phyloP scores from a whole-genome alignment of 1,140 invertebrate species.

The Dolichoris vasculosae region DNA sequence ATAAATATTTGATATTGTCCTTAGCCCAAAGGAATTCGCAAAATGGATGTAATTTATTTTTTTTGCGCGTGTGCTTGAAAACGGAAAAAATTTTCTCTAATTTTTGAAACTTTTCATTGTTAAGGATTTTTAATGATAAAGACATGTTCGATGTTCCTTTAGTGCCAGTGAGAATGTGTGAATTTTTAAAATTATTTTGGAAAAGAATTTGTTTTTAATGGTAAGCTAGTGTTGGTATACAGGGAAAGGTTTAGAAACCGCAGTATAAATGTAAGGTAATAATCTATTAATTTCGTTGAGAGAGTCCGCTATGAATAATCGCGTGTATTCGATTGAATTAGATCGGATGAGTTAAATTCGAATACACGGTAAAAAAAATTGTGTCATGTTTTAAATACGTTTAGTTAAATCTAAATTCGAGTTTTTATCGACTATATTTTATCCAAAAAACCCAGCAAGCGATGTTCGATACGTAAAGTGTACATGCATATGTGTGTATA shows the following conservation, averaged over 20 bases:
- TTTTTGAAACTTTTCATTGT: conserved; percentile 54
- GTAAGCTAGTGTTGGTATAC: conserved; percentile 51
- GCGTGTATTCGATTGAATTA: conserved; percentile 1
- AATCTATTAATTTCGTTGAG: conserved; percentile 26
- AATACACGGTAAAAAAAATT: conserved; percentile 3
- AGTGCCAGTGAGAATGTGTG: conserved; percentile 58
- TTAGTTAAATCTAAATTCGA: neutral
- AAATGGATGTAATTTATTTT: conserved; percentile 49
- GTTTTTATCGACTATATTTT: conserved; percentile 39
- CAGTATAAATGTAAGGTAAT: conserved; percentile 54
- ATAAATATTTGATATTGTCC: conserved; percentile 64
- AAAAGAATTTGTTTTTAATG: conserved; percentile 49
- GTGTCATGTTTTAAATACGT: conserved; percentile 15
- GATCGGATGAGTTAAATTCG: neutral
- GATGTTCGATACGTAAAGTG: conserved; percentile 65
- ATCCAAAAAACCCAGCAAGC: conserved; percentile 54
- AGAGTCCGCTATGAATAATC: neutral
- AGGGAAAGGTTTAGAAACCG: conserved; percentile 54
- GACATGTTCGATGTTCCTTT: conserved; percentile 66
- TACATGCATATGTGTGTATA: neutral
- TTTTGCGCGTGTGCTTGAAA: conserved; percentile 35
- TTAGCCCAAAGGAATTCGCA: conserved; percentile 59
- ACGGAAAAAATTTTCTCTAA: conserved; percentile 48
- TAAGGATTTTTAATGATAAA: conserved; percentile 33
- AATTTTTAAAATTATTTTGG: conserved; percentile 51